Conservation (phyloP, 2,113 vertebrate species). For the Takifugu flavidus region DNA sequence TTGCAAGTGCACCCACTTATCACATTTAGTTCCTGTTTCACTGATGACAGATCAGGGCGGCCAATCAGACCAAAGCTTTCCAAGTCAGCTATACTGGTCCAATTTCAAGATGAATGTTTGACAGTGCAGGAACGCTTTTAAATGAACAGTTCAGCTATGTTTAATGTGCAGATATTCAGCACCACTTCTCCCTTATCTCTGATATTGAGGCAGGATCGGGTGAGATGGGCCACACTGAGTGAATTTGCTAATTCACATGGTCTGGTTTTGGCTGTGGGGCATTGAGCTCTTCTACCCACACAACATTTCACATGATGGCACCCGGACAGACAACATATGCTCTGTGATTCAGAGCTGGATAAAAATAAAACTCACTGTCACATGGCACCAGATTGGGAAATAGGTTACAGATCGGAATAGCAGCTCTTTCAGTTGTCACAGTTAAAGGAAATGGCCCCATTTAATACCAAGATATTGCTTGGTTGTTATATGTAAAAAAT, state of each 20-base stretch:
- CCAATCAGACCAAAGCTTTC: constrained; percentile 66
- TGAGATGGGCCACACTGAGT: constrained; percentile 39
- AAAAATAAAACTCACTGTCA: constrained; percentile 76
- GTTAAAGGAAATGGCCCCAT: constrained; percentile 57
- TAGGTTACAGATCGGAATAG: constrained; percentile 70
- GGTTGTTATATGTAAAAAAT: neutral
- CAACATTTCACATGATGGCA: constrained; percentile 70
- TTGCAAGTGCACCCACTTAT: constrained; percentile 74
- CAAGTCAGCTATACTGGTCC: constrained; percentile 31
- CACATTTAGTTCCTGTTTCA: constrained; percentile 78
- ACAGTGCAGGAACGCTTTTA: too few species aligned
- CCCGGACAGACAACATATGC: constrained; percentile 75
- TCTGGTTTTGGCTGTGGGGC: constrained; percentile 64
- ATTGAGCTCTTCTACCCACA: constrained; percentile 58
- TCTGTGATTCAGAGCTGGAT: constrained; percentile 69
- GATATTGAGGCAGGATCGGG: constrained; percentile 38
- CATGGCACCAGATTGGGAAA: constrained; percentile 78
- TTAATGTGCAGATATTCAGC: neutral
- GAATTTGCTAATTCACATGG: constrained; percentile 53
- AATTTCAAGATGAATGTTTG: constrained; percentile 15
- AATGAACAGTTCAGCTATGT: too few species aligned
- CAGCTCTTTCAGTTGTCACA: constrained; percentile 53
- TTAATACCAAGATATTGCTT: constrained; percentile 39
- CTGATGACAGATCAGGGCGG: constrained; percentile 58
- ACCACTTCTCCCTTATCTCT: neutral